Percentiles rank a stretch among this genome's conserved stretches.
These are phyloP conservation scores for Eurystomus glaucurus DNA, from an alignment of 2,797 vertebrate species.

Conservation along the genomic window DNA sequence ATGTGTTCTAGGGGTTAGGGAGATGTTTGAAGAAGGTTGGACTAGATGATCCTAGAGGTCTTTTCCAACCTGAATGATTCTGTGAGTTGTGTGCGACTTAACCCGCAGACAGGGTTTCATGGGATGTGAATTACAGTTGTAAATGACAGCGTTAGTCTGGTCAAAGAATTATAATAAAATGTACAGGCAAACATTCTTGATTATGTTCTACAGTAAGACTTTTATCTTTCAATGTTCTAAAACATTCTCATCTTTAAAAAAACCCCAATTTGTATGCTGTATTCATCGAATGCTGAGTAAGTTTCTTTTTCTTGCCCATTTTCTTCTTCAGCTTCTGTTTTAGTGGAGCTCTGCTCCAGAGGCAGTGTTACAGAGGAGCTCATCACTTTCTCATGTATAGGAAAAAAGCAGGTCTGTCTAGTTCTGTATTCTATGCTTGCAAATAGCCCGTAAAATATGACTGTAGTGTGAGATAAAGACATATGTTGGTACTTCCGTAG, in stretches of 20 bases:
- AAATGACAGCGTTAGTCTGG: not conserved
- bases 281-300: not conserved
- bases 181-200: not conserved
- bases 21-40: too few species aligned
- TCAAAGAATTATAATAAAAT: not conserved
- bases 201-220: not conserved
- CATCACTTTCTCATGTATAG: not conserved
- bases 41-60: too few species aligned
- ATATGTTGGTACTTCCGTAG: not conserved
- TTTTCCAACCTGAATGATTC: too few species aligned
- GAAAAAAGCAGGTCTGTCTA: not conserved
- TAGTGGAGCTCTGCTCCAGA: not conserved
- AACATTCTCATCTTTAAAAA: not conserved
- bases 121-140: not conserved
- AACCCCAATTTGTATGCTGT: not conserved
- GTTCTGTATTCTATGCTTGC: not conserved
- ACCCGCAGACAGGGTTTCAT: too few species aligned
- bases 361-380: not conserved
- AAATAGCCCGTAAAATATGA: not conserved
- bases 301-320: not conserved
- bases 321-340: not conserved
- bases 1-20: too few species aligned
- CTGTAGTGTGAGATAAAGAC: not conserved
- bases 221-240: not conserved
- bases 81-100: too few species aligned